These are phyloP conservation scores for Zaprionus tsacasi DNA, from an alignment of 1,140 invertebrate genomes.

Conservation along the genomic window DNA sequence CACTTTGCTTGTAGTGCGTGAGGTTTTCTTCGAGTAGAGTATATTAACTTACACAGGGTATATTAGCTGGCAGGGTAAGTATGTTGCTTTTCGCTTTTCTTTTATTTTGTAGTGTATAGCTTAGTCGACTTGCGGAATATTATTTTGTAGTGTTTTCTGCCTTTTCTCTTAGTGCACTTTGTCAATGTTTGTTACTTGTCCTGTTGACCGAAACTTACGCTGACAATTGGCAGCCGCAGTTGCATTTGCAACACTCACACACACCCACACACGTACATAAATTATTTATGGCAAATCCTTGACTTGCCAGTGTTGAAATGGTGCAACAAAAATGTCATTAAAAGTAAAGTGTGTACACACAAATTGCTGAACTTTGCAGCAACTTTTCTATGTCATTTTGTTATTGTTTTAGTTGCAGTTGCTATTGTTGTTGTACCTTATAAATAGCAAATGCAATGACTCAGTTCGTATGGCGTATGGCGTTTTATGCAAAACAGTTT, in stretches of 20 bases:
- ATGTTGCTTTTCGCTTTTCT: neutral
- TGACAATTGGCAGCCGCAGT: conserved; percentile 45
- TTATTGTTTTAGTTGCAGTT: neutral
- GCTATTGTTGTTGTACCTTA: conserved; percentile 36
- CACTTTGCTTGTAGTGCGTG: conserved; percentile 72
- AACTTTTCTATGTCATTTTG: conserved; percentile 12
- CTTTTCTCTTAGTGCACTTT: neutral
- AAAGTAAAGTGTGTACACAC: conserved; percentile 34
- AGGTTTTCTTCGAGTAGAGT: neutral
- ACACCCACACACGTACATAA: neutral
- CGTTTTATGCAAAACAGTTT: conserved; percentile 46
- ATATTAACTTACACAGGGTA: neutral
- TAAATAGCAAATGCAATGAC: conserved; percentile 55
- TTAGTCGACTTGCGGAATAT: neutral
- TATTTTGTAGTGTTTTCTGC: neutral
- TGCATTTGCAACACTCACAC: conserved; percentile 8
- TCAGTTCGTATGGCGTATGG: conserved; percentile 37
- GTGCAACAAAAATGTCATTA: conserved; percentile 42
- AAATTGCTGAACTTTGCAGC: conserved; percentile 35
- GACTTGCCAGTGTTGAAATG: conserved; percentile 13
- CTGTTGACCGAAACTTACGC: conserved; percentile 28
- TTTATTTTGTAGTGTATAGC: conserved; percentile 1
- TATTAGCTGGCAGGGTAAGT: neutral
- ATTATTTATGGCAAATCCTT: conserved; percentile 22
- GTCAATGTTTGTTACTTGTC: conserved; percentile 19